Evolutionary conservation across 2,888 invertebrate genomes (phyloP), one percentile per base, ranked within the genome.

Genomic region (Linnaemya vulpina): DNA sequence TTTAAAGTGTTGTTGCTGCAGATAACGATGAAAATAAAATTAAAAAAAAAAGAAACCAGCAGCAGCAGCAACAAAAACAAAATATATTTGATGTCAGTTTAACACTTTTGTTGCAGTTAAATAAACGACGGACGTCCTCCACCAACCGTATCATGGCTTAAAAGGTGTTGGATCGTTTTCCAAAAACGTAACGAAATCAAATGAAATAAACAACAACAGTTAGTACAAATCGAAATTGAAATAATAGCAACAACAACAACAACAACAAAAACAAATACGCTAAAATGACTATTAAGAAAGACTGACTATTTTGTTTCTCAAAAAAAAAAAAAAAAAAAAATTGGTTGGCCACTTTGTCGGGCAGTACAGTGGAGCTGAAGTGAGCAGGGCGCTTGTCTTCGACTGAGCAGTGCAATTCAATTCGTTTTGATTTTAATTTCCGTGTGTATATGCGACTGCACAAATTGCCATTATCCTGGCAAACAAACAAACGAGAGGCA

Each of bases 111-210:
- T 74, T 63, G 84, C 74, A 82, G 75, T 76, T 67, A 84, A 74
- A 78, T 74, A 30, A 49, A 63, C 46, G 13, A 68, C 46, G 13
- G 60, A 62, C 60, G 60, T 60, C 22, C 25, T 58, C 7, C 43
- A 63, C 55, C 58, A 71, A 79, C 58, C 77, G 62, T 82, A 81
- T 78, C 74, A 65, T 78, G 58, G 77, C 84, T 51, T 68, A 68
- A 74, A n/a, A 82, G 84, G 84, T 85, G 84, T 82, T 85, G 65
- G 81, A 85, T 78, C 74, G 84, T 78, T 82, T 84, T 53, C 43
- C 43, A 77, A 62, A 78, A 73, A 40, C 55, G 70, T 78, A 79
- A 60, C 76, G 35, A 77, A 67, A 77, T 70, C 40, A 68, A 77
- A 77, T 68, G 35, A 55, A 75, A 58, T 40, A 55, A 77, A 60